phyloP scores from a whole-genome alignment of 2,797 vertebrate species.

The Eutrigla gurnardus region DNA sequence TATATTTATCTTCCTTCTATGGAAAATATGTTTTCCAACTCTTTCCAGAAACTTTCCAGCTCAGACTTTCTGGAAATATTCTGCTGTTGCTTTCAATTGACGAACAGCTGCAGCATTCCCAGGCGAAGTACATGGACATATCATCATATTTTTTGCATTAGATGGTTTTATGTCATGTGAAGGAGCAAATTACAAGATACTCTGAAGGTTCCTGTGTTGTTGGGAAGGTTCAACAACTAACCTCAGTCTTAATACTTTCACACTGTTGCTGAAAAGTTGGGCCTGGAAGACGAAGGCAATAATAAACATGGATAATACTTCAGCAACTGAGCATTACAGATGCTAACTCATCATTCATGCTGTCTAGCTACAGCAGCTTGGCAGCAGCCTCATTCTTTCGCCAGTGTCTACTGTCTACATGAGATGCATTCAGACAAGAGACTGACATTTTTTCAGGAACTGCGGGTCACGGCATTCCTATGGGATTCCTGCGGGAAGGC shows the following conservation, averaged over 20 bases:
- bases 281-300: not conserved
- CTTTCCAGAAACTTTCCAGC: not conserved
- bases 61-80: constrained; percentile 7
- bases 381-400: constrained; percentile 1
- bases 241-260: not conserved
- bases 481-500: not conserved
- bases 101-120: not conserved
- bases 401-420: not conserved
- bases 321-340: constrained; percentile 2
- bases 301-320: not conserved
- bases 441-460: not conserved
- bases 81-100: not conserved
- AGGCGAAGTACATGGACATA: not conserved
- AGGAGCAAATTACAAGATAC: not conserved
- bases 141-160: not conserved
- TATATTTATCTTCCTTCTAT: not conserved
- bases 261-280: not conserved
- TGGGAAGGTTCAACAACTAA: not conserved
- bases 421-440: not conserved
- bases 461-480: not conserved
- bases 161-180: not conserved
- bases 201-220: not conserved
- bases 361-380: not conserved
- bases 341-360: not conserved
- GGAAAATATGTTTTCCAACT: constrained; percentile 2